A percentile compares a stretch with the other conserved stretches of the same genome.
Evolutionary conservation across 2,113 vertebrate species (phyloP).

Genomic region (Lipophrys pholis): DNA sequence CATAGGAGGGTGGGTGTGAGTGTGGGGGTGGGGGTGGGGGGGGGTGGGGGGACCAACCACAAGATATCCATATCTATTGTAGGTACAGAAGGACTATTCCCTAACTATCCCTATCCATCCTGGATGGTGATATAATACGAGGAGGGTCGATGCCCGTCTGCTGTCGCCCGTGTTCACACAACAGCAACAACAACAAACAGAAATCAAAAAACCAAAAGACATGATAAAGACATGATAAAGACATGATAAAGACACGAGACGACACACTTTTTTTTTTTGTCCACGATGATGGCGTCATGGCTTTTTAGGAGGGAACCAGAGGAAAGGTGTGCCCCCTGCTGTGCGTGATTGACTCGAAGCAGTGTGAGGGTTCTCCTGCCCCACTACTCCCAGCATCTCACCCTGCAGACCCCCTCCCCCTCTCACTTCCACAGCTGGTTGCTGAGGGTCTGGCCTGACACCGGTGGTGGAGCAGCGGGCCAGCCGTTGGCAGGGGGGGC

Average conservation of each 20-base stretch:
- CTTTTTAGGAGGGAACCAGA: conserved; percentile 19
- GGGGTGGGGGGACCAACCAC: conserved; percentile 70
- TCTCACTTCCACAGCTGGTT: conserved; percentile 97
- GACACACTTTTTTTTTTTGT: conserved; percentile 63
- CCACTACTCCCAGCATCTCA: conserved; percentile 31
- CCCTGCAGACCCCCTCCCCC: conserved; percentile 9
- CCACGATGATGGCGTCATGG: conserved; percentile 17
- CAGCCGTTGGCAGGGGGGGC: conserved; percentile 83
- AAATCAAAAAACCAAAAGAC: conserved; percentile 10
- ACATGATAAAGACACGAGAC: too few species aligned
- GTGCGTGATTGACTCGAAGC: conserved; percentile 41
- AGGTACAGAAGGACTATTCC: conserved; percentile 86
- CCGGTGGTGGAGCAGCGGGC: conserved; percentile 76
- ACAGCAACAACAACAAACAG: conserved; percentile 56
- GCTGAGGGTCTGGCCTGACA: conserved; percentile 96
- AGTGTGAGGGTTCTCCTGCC: neutral
- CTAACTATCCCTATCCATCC: conserved; percentile 88
- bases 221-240: too few species aligned
- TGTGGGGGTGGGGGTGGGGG: conserved; percentile 50
- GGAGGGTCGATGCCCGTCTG: conserved; percentile 75
- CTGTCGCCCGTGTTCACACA: conserved; percentile 38
- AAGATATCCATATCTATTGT: conserved; percentile 88
- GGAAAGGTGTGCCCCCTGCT: conserved; percentile 69
- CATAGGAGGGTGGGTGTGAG: conserved; percentile 75
- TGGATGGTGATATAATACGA: conserved; percentile 76